phyloP scores from a whole-genome alignment of 2,888 invertebrate genomes.

The Tromatobia lineatoria region DNA sequence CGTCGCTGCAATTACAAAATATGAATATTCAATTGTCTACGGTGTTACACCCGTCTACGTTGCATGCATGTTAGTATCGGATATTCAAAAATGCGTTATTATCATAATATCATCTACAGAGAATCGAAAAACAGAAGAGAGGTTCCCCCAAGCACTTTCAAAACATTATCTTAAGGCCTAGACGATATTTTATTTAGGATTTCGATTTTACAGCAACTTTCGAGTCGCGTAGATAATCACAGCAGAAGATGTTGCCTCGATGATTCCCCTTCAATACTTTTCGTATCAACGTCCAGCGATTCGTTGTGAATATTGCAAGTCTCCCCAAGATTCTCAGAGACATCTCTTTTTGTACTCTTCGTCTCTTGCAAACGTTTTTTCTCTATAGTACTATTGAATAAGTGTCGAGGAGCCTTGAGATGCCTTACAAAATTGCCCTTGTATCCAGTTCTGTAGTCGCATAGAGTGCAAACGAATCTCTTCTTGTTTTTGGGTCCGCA shows the following conservation, averaged over 20 bases:
- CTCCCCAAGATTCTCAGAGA: not conserved
- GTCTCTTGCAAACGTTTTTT: not conserved
- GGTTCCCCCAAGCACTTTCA: constrained; percentile 9
- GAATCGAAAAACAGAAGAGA: constrained; percentile 14
- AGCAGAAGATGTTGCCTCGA: constrained; percentile 18
- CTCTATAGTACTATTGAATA: constrained; percentile 48
- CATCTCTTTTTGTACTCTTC: not conserved
- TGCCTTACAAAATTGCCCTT: constrained; percentile 68
- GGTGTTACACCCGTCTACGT: not conserved
- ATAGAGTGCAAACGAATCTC: constrained; percentile 65
- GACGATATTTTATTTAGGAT: constrained; percentile 20
- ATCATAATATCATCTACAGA: constrained; percentile 30
- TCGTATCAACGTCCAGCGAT: not conserved
- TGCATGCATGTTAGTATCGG: constrained; percentile 64
- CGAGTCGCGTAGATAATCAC: not conserved
- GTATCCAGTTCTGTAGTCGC: constrained; percentile 66
- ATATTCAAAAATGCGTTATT: constrained; percentile 15
- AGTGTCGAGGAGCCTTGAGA: constrained; percentile 65
- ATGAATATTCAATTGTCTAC: constrained; percentile 47
- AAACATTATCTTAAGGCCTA: constrained; percentile 19
- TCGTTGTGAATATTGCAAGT: not conserved
- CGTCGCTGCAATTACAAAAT: constrained; percentile 60
- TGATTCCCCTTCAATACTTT: not conserved
- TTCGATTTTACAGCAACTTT: constrained; percentile 6
- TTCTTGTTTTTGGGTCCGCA: constrained; percentile 68